Conservation (phyloP, 2,797 vertebrate genomes). For the Acomys russatus region DNA sequence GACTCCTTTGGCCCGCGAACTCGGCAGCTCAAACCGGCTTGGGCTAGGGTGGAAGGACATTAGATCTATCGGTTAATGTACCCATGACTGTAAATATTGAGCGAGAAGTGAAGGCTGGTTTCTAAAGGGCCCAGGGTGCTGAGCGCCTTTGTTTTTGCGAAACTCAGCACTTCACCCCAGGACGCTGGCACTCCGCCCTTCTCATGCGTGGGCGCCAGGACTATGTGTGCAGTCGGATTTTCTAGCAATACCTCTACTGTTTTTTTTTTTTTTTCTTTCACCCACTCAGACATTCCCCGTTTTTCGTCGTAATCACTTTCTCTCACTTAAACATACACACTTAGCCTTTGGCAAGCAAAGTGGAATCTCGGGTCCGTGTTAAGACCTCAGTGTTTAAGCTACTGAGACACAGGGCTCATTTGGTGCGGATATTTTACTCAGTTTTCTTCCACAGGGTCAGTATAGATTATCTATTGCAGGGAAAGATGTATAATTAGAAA, state of each 20-base stretch:
- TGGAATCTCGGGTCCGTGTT: slow-evolving; percentile 24
- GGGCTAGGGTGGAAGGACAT: background rate
- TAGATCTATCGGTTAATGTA: background rate
- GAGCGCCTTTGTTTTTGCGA: background rate
- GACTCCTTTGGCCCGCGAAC: background rate
- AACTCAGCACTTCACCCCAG: background rate
- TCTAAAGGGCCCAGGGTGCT: background rate
- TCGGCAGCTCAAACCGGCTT: background rate
- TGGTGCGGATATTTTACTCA: slow-evolving; percentile 71
- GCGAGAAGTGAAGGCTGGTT: background rate
- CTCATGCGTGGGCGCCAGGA: background rate
- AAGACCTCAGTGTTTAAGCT: background rate
- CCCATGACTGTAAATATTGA: slow-evolving; percentile 40
- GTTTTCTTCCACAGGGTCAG: background rate
- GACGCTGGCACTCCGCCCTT: background rate
- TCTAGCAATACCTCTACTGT: background rate
- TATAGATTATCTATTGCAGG: background rate
- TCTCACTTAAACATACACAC: slow-evolving; percentile 9
- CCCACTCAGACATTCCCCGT: slow-evolving; percentile 20
- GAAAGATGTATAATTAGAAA: slow-evolving; percentile 9
- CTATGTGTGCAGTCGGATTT: background rate
- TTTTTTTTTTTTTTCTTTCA: background rate
- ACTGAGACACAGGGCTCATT: background rate
- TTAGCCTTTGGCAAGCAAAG: slow-evolving; percentile 54
- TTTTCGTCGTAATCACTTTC: slow-evolving; percentile 33